Conservation (phyloP, 2,888 invertebrate genomes). For the Gerris lacustris region DNA sequence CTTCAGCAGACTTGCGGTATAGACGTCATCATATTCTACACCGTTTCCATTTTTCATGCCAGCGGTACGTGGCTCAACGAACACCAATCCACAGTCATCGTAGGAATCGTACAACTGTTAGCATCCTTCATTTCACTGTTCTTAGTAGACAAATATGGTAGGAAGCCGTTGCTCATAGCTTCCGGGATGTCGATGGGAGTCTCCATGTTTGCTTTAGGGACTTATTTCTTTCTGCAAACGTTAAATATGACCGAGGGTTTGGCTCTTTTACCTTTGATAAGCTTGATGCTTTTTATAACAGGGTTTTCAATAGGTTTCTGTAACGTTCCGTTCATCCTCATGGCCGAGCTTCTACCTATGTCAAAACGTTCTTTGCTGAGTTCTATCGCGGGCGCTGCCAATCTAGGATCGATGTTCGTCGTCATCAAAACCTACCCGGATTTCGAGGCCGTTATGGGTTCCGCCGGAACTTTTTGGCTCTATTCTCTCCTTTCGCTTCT, state of each 20-base stretch:
- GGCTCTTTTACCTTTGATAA: slow-evolving; percentile 42
- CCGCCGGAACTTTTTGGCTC: slow-evolving; percentile 47
- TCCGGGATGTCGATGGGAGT: slow-evolving; percentile 45
- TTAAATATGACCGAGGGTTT: slow-evolving; percentile 27
- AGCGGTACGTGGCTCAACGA: slow-evolving; percentile 44
- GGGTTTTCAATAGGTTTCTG: slow-evolving; percentile 51
- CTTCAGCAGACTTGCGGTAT: slow-evolving; percentile 50
- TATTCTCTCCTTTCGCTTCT: slow-evolving; percentile 42
- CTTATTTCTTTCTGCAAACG: slow-evolving; percentile 42
- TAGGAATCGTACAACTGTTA: slow-evolving; percentile 46
- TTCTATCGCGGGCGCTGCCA: slow-evolving; percentile 45
- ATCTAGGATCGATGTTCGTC: slow-evolving; percentile 44
- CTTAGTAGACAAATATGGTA: slow-evolving; percentile 48
- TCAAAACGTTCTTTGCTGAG: slow-evolving; percentile 45
- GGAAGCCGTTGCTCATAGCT: slow-evolving; percentile 46
- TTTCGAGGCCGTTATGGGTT: slow-evolving; percentile 38
- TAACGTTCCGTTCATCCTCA: slow-evolving; percentile 49
- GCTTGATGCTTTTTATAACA: slow-evolving; percentile 47
- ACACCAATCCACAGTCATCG: slow-evolving; percentile 44
- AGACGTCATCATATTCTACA: slow-evolving; percentile 47
- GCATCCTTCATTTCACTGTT: slow-evolving; percentile 39
- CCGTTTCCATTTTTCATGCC: slow-evolving; percentile 45
- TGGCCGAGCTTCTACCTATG: slow-evolving; percentile 50
- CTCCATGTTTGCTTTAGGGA: slow-evolving; percentile 45
- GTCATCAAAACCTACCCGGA: slow-evolving; percentile 46